Evolutionary conservation across 2,797 vertebrate genomes (phyloP).

Genomic region (Mycteria americana): DNA sequence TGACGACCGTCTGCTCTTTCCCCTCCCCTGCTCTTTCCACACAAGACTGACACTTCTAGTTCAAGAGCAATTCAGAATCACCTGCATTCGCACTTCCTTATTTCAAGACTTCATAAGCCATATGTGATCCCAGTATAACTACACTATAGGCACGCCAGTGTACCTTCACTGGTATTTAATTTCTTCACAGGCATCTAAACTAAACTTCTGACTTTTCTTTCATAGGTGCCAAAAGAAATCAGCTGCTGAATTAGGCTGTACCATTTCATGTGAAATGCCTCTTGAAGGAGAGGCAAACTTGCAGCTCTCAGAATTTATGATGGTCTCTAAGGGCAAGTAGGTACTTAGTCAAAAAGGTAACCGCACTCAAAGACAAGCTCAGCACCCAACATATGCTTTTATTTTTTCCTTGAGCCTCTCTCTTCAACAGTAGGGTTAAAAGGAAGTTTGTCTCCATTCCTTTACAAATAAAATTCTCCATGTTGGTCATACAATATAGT

Average conservation of each 20-base stretch:
- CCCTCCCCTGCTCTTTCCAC: neutral
- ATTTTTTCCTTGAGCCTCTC: neutral
- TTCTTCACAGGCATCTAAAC: neutral
- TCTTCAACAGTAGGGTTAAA: neutral
- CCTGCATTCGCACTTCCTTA: neutral
- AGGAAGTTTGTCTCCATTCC: neutral
- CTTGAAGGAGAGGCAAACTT: neutral
- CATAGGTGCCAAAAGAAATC: neutral
- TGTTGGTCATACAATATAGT: neutral
- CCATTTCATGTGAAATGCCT: neutral
- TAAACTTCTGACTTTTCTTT: conserved; percentile 12
- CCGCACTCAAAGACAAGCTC: neutral
- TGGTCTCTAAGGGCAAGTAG: neutral
- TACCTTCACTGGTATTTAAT: neutral
- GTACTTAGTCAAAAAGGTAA: neutral
- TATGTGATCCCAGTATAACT: neutral
- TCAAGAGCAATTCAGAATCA: neutral
- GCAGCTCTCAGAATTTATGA: neutral
- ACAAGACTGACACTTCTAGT: neutral
- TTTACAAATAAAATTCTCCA: neutral
- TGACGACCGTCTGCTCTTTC: neutral
- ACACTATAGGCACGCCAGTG: neutral
- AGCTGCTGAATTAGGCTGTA: neutral
- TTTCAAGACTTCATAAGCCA: neutral
- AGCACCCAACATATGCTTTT: neutral